A percentile compares a stretch with the other conserved stretches of the same genome.
Conservation (phyloP, 37 sponge, comb jelly and placozoan species). For the Aplysina aerophoba region DNA sequence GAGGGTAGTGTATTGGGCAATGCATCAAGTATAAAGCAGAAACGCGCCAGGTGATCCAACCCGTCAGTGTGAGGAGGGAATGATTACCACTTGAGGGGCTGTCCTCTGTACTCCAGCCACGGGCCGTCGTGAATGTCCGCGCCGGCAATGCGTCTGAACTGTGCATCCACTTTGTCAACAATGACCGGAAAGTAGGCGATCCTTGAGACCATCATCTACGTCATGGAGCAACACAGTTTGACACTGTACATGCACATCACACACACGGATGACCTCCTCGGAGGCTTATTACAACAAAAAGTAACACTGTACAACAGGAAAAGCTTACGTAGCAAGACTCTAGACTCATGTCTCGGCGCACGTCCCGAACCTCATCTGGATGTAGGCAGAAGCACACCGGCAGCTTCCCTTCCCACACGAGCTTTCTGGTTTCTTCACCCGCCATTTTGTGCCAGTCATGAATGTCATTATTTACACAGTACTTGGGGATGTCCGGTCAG, state of each 20-base stretch:
- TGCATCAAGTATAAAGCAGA: no score
- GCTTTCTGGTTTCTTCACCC: constrained; percentile 64
- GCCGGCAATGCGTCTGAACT: constrained; percentile 27
- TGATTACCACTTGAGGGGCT: constrained; percentile 87
- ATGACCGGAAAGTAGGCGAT: constrained; percentile 83
- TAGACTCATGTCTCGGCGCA: constrained; percentile 45
- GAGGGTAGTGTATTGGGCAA: no score
- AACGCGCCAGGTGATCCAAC: no score
- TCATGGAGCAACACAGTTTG: no score
- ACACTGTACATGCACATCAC: no score
- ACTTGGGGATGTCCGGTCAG: no score
- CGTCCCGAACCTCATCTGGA: constrained; percentile 65
- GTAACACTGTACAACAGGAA: neutral
- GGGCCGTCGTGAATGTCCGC: constrained; percentile 55
- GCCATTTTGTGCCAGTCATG: constrained; percentile 44
- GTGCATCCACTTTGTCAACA: constrained; percentile 59
- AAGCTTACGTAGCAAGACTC: constrained; percentile 83
- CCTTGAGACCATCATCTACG: constrained; percentile 80
- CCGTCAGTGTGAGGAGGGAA: no score
- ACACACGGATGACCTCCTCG: no score
- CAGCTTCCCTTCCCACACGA: constrained; percentile 96
- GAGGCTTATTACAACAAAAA: neutral
- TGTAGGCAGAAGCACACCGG: constrained; percentile 90
- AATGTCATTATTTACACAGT: no score
- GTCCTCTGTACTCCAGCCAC: constrained; percentile 85